phyloP scores from a whole-genome alignment of 2,797 vertebrate genomes.

The Myripristis jacobus region DNA sequence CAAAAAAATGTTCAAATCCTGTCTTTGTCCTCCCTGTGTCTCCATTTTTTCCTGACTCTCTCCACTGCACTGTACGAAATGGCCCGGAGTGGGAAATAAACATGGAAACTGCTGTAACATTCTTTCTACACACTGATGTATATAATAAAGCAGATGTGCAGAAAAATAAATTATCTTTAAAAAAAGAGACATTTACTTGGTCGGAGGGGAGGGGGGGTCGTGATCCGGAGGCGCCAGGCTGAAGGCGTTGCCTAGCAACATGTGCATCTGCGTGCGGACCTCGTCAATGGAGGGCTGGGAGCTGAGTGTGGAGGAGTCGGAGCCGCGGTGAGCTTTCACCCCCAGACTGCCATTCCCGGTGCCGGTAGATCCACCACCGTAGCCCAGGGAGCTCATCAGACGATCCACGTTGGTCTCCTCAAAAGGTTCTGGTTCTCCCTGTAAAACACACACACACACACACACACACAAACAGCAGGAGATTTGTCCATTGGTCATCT shows the following conservation, averaged over 20 bases:
- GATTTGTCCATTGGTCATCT: no score
- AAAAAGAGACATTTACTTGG: slow-evolving; percentile 67
- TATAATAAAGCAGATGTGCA: slow-evolving; percentile 43
- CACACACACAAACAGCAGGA: neutral
- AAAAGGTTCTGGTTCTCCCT: slow-evolving; percentile 95
- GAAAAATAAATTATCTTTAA: slow-evolving; percentile 15
- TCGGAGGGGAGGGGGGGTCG: slow-evolving; percentile 84
- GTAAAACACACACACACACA: slow-evolving; percentile 27
- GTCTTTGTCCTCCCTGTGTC: no score
- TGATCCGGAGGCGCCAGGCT: slow-evolving; percentile 91
- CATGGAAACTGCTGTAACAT: slow-evolving; percentile 28
- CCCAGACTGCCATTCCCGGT: slow-evolving; percentile 81
- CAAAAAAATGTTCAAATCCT: neutral
- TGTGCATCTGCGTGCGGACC: slow-evolving; percentile 97
- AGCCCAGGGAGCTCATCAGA: slow-evolving; percentile 88
- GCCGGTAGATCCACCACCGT: slow-evolving; percentile 77
- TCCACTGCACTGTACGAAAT: slow-evolving; percentile 6
- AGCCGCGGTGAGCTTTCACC: slow-evolving; percentile 91
- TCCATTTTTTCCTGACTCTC: no score
- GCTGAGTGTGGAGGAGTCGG: slow-evolving; percentile 96
- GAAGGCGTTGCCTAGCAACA: slow-evolving; percentile 97
- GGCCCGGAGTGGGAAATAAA: slow-evolving; percentile 32
- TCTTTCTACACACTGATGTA: slow-evolving; percentile 22
- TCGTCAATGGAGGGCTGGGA: slow-evolving; percentile 98
- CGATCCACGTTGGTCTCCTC: slow-evolving; percentile 96